Evolutionary conservation across 2,113 vertebrate species (phyloP).

Genomic region (Romanogobio albipinnatus): DNA sequence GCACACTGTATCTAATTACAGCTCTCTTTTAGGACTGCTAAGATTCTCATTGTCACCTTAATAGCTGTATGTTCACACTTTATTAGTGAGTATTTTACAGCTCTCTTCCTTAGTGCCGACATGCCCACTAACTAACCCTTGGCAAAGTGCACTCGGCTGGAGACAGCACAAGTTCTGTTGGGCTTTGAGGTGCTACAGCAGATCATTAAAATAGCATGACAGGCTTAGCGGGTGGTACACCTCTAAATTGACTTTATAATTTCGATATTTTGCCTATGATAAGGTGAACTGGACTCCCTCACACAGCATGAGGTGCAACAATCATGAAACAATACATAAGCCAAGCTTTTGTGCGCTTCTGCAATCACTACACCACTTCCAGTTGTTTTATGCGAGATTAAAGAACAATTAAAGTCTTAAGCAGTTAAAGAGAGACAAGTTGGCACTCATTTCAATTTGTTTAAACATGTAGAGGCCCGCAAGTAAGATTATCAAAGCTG

Average conservation of each 20-base stretch:
- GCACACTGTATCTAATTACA: constrained; percentile 56
- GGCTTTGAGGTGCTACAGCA: constrained; percentile 60
- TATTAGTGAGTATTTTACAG: constrained; percentile 63
- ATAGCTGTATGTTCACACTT: constrained; percentile 62
- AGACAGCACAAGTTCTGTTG: constrained; percentile 53
- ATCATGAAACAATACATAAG: constrained; percentile 39
- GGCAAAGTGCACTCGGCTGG: constrained; percentile 46
- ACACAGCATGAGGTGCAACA: constrained; percentile 50
- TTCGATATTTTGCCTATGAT: constrained; percentile 50
- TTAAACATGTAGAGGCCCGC: background rate
- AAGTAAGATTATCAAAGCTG: background rate
- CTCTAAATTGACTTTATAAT: constrained; percentile 56
- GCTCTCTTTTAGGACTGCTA: constrained; percentile 61
- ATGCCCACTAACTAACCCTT: constrained; percentile 59
- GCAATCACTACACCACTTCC: background rate
- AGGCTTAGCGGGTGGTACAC: constrained; percentile 53
- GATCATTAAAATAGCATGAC: constrained; percentile 60
- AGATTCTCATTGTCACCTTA: constrained; percentile 65
- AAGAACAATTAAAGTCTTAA: background rate
- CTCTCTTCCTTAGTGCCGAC: constrained; percentile 48
- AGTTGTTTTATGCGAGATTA: background rate
- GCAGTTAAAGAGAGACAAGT: background rate
- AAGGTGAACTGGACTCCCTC: constrained; percentile 49
- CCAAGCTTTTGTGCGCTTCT: background rate
- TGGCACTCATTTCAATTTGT: background rate